Conservation (phyloP, 2,888 invertebrate genomes). For the Kryphioiulus occultus region DNA sequence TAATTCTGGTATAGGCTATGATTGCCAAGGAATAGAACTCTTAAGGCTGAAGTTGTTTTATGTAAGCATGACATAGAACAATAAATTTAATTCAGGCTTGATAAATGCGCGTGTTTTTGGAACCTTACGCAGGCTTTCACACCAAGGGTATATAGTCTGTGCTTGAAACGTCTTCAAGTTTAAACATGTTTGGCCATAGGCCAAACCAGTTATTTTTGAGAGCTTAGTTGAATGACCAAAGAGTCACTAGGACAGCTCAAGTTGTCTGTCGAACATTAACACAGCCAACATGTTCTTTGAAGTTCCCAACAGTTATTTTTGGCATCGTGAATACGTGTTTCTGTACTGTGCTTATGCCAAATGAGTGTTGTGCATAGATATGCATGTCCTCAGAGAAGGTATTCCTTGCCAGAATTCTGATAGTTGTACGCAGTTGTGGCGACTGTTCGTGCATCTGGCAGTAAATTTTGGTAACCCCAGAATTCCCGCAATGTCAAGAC, state of each 20-base stretch:
- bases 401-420: not conserved
- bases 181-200: not conserved
- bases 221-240: conserved; percentile 21
- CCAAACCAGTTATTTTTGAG: not conserved
- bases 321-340: not conserved
- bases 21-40: too few relatives aligned
- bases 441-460: not conserved
- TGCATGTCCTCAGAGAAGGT: not conserved
- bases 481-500: not conserved
- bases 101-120: not conserved
- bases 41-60: too few relatives aligned
- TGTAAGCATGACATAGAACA: not conserved
- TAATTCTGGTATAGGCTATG: too few relatives aligned
- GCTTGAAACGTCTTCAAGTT: conserved; percentile 29
- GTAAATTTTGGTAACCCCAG: not conserved
- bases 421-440: not conserved
- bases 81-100: not conserved
- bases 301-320: not conserved
- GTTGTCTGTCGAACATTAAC: not conserved
- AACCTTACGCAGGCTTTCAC: not conserved
- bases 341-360: not conserved
- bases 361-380: not conserved
- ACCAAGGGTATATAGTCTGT: not conserved
- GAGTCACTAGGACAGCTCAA: conserved; percentile 2
- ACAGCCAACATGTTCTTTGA: conserved; percentile 1